Conservation (phyloP, 2,797 vertebrate species). For the Cynopterus sphinx region DNA sequence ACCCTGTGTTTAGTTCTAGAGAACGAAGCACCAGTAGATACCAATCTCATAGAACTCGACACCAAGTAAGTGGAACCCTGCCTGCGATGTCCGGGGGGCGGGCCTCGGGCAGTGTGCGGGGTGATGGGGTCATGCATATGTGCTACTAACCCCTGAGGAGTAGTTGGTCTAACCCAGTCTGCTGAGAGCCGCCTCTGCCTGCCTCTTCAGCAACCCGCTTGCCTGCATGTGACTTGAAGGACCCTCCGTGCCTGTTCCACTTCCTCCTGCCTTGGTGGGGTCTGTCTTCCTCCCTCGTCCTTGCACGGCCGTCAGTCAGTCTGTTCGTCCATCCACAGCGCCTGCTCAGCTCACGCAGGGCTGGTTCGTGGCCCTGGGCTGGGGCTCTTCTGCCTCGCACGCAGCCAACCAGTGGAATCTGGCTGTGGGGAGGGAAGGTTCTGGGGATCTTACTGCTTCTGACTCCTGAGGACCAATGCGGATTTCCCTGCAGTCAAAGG, state of each 20-base stretch:
- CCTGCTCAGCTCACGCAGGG: constrained; percentile 53
- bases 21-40: constrained; percentile 92
- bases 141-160: constrained; percentile 59
- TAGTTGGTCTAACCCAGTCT: constrained; percentile 17
- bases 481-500: constrained; percentile 34
- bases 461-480: background rate
- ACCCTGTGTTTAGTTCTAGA: constrained; percentile 89
- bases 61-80: constrained; percentile 91
- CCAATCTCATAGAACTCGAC: constrained; percentile 97
- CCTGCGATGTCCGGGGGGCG: background rate
- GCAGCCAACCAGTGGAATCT: background rate
- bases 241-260: constrained; percentile 67
- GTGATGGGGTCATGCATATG: constrained; percentile 31
- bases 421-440: constrained; percentile 28
- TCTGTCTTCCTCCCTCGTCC: constrained; percentile 68
- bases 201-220: constrained; percentile 71
- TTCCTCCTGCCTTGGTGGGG: constrained; percentile 71
- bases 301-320: constrained; percentile 56
- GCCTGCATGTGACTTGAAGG: constrained; percentile 77
- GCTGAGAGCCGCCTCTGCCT: constrained; percentile 68
- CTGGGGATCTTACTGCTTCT: constrained; percentile 5
- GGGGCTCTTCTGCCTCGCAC: background rate
- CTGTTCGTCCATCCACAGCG: background rate
- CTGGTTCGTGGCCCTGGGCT: constrained; percentile 43
- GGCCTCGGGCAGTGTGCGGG: background rate